These are phyloP conservation scores for Chiloscyllium plagiosum DNA, from an alignment of 2,113 vertebrate species.

Conservation along the genomic window DNA sequence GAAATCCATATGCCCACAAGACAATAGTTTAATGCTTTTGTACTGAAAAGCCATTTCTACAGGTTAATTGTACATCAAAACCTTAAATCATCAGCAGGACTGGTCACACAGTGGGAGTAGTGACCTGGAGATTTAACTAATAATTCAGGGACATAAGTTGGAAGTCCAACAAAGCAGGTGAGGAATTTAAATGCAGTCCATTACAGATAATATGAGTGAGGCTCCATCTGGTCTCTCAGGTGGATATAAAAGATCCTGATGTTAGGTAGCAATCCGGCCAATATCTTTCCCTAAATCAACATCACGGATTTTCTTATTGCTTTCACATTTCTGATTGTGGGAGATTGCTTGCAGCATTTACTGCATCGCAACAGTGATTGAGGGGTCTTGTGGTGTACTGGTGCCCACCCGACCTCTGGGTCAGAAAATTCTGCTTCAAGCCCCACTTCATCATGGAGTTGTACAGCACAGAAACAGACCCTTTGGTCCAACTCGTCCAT, in stretches of 20 bases:
- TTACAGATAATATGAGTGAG: not conserved
- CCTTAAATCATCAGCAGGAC: not conserved
- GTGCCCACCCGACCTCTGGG: too few species aligned
- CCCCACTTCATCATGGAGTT: too few species aligned
- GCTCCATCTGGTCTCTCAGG: not conserved
- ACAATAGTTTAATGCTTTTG: not conserved
- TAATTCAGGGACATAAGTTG: not conserved
- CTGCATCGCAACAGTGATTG: not conserved
- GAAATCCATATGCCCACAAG: not conserved
- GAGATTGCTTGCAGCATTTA: not conserved
- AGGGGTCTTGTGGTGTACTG: too few species aligned
- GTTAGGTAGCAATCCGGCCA: not conserved
- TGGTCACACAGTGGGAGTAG: not conserved
- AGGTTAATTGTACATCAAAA: not conserved
- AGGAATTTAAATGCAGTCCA: not conserved
- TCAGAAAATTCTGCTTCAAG: too few species aligned
- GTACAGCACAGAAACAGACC: too few species aligned
- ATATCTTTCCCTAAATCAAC: too few species aligned
- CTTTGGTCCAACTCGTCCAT: too few species aligned
- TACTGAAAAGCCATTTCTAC: conserved; percentile 1
- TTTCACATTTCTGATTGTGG: too few species aligned
- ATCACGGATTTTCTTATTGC: not conserved
- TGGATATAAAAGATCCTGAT: not conserved
- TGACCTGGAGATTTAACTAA: not conserved
- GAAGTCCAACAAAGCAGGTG: not conserved